Evolutionary conservation across 2,113 vertebrate species (phyloP).

Genomic region (Lamprotornis superbus): DNA sequence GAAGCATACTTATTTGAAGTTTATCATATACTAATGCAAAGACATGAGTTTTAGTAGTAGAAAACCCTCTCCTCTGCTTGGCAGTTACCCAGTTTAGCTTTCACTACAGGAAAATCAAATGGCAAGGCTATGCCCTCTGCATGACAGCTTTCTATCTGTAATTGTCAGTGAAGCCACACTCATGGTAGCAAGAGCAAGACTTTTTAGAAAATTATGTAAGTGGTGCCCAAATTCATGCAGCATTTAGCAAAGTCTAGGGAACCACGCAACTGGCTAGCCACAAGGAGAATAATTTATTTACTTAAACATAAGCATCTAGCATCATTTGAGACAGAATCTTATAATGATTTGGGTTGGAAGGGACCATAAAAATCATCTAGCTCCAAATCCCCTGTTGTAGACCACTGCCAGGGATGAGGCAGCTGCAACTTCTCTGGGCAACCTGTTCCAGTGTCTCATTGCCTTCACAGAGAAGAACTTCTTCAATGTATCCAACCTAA

Average conservation of each 20-base stretch:
- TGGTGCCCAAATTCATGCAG: neutral
- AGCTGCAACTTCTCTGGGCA: neutral
- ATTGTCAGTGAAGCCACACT: neutral
- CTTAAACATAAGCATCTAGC: neutral
- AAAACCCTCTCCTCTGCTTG: neutral
- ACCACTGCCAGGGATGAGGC: neutral
- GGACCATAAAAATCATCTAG: neutral
- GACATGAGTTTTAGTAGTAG: neutral
- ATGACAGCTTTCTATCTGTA: neutral
- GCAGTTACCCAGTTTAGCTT: neutral
- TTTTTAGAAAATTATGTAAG: neutral
- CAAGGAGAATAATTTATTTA: neutral
- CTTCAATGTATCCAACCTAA: neutral
- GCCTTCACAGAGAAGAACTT: neutral
- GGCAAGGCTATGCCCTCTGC: neutral
- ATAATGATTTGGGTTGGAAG: neutral
- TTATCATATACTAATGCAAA: neutral
- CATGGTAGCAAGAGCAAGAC: neutral
- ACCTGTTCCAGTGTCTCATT: neutral
- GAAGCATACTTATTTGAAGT: neutral
- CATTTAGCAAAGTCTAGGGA: neutral
- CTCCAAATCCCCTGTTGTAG: rapidly evolving
- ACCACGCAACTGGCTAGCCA: neutral
- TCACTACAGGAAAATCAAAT: neutral
- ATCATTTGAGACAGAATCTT: neutral